Conservation (phyloP, 2,113 vertebrate species). For the Trogon melanurus region DNA sequence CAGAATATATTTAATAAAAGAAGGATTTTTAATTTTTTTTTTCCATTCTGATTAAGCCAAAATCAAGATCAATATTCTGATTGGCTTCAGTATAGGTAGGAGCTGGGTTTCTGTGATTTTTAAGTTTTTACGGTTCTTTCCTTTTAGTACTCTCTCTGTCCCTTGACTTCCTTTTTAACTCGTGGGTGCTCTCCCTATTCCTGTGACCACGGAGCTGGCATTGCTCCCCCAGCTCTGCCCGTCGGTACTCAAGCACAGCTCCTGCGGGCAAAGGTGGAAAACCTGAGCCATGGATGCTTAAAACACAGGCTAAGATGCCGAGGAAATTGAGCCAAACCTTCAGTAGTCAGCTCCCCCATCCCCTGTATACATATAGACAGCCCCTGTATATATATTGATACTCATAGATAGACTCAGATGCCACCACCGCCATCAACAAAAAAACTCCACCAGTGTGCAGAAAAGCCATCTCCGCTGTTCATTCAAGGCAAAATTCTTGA, state of each 20-base stretch:
- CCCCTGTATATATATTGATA: background rate
- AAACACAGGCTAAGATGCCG: background rate
- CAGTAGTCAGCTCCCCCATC: background rate
- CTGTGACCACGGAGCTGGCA: background rate
- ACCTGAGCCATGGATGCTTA: background rate
- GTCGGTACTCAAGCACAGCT: background rate
- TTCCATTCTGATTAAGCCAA: background rate
- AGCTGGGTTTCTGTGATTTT: background rate
- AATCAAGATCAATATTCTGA: background rate
- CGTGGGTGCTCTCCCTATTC: accelerated
- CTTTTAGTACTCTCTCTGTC: background rate
- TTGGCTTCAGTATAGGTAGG: background rate
- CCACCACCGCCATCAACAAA: background rate
- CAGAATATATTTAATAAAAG: background rate
- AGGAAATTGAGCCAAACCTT: background rate
- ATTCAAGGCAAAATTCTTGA: conserved; percentile 38
- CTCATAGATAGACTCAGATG: background rate
- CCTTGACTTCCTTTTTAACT: background rate
- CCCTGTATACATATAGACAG: background rate
- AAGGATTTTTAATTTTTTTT: background rate
- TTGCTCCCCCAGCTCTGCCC: background rate
- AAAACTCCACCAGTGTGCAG: background rate
- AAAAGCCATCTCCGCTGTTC: background rate
- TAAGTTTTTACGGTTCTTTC: background rate
- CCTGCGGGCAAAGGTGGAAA: background rate